These are phyloP conservation scores for Sminthopsis crassicaudata DNA, from an alignment of 2,113 vertebrate species.

Conservation along the genomic window DNA sequence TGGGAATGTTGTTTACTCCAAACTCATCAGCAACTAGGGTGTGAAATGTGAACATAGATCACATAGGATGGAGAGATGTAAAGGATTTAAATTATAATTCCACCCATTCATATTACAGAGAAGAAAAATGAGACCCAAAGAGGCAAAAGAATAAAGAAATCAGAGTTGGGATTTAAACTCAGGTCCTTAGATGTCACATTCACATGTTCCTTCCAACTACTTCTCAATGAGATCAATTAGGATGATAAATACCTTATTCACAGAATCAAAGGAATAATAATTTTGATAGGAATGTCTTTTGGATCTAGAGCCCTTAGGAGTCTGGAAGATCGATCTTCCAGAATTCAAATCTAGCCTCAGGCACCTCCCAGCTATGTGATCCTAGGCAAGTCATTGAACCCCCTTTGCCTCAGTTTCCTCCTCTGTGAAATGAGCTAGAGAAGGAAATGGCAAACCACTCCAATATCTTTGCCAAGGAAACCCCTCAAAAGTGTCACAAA, in stretches of 20 bases:
- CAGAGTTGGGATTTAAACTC: not conserved
- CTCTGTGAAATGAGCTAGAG: too few species aligned
- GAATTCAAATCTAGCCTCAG: too few species aligned
- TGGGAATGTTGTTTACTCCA: not conserved
- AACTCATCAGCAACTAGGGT: not conserved
- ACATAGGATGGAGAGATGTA: not conserved
- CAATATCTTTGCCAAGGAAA: too few species aligned
- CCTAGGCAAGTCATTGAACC: too few species aligned
- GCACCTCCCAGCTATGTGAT: too few species aligned
- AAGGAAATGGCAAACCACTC: too few species aligned
- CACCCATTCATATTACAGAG: not conserved
- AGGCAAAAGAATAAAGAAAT: not conserved
- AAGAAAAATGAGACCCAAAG: not conserved
- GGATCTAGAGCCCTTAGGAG: not conserved
- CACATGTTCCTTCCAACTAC: not conserved
- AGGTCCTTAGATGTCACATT: not conserved
- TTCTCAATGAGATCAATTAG: not conserved
- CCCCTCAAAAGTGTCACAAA: too few species aligned
- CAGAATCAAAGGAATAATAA: not conserved
- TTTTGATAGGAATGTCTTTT: not conserved
- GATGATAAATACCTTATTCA: not conserved
- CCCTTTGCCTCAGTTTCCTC: too few species aligned
- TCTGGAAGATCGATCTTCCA: too few species aligned
- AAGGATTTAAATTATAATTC: not conserved
- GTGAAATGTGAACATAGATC: not conserved